Conservation (phyloP, 2,888 invertebrate species). For the Nephrotoma guestfalica region DNA sequence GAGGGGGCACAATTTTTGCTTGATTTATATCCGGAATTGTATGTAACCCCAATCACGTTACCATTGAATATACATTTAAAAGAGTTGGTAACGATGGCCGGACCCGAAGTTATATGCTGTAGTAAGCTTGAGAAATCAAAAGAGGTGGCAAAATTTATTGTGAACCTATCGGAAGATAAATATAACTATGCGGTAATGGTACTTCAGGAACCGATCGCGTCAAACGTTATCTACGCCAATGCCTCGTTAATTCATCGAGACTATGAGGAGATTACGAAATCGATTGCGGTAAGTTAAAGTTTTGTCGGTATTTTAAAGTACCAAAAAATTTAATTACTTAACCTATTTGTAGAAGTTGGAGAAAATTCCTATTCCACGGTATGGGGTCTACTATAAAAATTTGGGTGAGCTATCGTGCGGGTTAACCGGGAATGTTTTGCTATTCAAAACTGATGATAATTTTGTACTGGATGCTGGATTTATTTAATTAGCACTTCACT, state of each 20-base stretch:
- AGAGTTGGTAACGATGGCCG: not conserved
- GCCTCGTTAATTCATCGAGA: not conserved
- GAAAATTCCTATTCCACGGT: not conserved
- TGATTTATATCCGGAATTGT: not conserved
- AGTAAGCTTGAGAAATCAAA: not conserved
- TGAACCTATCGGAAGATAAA: not conserved
- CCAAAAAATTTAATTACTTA: not conserved
- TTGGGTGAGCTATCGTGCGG: not conserved
- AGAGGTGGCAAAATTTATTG: not conserved
- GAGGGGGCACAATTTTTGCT: not conserved
- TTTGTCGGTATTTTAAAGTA: not conserved
- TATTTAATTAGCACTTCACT: not conserved
- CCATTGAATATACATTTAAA: not conserved
- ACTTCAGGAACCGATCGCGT: not conserved
- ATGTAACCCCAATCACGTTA: not conserved
- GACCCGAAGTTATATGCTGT: not conserved
- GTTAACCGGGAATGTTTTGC: not conserved
- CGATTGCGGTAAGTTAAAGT: not conserved
- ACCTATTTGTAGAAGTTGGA: not conserved
- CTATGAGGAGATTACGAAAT: not conserved
- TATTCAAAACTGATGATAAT: not conserved
- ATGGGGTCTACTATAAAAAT: not conserved
- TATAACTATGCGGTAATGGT: not conserved
- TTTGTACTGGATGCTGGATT: not conserved
- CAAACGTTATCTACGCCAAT: not conserved